Evolutionary conservation across 2,888 invertebrate genomes (phyloP).

Genomic region (Ophioninae sp.): DNA sequence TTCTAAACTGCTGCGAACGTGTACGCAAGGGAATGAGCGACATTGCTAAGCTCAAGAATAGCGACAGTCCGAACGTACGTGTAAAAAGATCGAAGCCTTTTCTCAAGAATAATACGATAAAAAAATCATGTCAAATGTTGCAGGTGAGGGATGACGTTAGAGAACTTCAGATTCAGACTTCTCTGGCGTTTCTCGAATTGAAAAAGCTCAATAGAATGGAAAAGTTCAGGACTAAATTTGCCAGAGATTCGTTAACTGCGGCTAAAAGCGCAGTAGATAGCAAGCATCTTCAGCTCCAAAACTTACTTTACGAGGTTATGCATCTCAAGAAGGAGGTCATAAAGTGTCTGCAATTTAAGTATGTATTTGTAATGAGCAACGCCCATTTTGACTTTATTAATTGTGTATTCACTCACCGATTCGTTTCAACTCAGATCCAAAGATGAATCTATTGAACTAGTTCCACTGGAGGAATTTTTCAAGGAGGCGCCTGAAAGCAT

Average conservation of each 20-base stretch:
- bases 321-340: conserved; percentile 97
- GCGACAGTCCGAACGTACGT: conserved; percentile 83
- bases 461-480: conserved; percentile 92
- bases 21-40: conserved; percentile 87
- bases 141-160: conserved; percentile 85
- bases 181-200: conserved; percentile 89
- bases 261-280: conserved; percentile 95
- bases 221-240: conserved; percentile 92
- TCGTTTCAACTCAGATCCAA: conserved; percentile 85
- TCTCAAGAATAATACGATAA: not conserved
- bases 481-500: conserved; percentile 88
- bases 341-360: conserved; percentile 96
- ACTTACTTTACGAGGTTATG: conserved; percentile 95
- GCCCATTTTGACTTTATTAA: not conserved
- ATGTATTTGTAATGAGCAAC: conserved; percentile 69
- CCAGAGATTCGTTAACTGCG: conserved; percentile 90
- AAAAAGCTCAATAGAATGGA: conserved; percentile 95
- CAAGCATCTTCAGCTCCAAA: conserved; percentile 94
- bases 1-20: conserved; percentile 87
- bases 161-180: conserved; percentile 87
- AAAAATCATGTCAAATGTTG: conserved; percentile 66
- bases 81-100: not conserved
- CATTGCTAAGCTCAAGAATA: conserved; percentile 86
- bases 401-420: conserved; percentile 7
- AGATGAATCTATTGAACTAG: conserved; percentile 95